These are phyloP conservation scores for Anisognathus igniventris DNA, from an alignment of 2,797 vertebrate species.

Conservation along the genomic window DNA sequence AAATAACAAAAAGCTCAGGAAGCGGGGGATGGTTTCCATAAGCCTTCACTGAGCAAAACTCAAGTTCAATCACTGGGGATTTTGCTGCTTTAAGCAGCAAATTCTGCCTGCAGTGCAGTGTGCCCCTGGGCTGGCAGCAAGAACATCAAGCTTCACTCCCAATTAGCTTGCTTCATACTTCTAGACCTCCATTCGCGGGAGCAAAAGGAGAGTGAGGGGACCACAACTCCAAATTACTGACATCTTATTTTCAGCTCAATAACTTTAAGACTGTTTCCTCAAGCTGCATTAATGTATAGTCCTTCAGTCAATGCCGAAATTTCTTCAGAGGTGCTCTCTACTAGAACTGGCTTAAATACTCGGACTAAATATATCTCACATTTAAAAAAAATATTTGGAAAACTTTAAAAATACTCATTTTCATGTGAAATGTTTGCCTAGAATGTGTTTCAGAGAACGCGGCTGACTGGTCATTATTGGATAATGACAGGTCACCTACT, in stretches of 20 bases:
- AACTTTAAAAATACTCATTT: background rate
- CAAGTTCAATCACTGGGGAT: background rate
- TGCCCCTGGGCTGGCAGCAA: background rate
- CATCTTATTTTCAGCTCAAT: background rate
- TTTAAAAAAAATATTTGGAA: background rate
- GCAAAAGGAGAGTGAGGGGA: background rate
- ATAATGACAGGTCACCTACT: background rate
- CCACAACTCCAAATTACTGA: background rate
- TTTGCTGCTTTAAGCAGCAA: background rate
- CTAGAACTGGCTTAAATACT: background rate
- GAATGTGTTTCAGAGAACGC: background rate
- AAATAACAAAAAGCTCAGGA: constrained; percentile 1
- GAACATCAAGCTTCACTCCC: background rate
- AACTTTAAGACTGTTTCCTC: background rate
- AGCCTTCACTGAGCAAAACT: background rate
- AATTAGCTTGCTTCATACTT: background rate
- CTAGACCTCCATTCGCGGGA: background rate
- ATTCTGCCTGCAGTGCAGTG: background rate
- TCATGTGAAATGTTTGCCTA: background rate
- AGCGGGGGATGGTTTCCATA: background rate
- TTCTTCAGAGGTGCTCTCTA: background rate
- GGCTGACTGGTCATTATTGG: background rate
- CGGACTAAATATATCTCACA: background rate
- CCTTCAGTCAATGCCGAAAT: background rate
- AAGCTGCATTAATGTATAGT: background rate